Percentiles rank a stretch among this genome's conserved stretches.
Conservation (phyloP, 1,140 invertebrate genomes). For the Nasonia giraulti region DNA sequence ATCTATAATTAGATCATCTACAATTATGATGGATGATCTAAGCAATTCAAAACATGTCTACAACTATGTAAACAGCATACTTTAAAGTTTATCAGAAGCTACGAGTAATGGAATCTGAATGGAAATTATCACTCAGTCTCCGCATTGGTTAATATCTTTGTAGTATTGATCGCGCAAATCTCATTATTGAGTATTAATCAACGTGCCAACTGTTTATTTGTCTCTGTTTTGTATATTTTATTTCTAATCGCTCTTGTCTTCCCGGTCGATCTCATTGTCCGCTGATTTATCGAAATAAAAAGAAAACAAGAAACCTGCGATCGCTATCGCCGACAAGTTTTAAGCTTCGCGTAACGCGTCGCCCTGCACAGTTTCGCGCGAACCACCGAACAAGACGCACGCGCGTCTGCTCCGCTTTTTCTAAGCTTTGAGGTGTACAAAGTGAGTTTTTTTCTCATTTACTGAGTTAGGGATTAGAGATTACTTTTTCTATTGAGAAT, state of each 20-base stretch:
- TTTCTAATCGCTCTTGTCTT: slow-evolving; percentile 19
- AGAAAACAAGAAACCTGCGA: slow-evolving; percentile 24
- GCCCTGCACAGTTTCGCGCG: slow-evolving; percentile 47
- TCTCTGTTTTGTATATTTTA: slow-evolving; percentile 8
- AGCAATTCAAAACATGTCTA: no score
- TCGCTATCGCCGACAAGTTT: slow-evolving; percentile 42
- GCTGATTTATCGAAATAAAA: slow-evolving; percentile 1
- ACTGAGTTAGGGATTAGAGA: background rate
- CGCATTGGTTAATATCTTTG: background rate
- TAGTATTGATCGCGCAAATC: background rate
- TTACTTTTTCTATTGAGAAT: background rate
- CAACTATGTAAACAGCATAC: no score
- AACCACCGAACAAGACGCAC: slow-evolving; percentile 45
- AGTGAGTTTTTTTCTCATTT: slow-evolving; percentile 6
- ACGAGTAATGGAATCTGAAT: no score
- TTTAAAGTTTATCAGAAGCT: no score
- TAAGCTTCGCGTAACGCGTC: slow-evolving; percentile 45
- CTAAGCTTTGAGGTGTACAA: background rate
- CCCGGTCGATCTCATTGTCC: background rate
- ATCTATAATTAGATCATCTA: no score
- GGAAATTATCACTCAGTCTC: no score
- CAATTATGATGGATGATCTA: no score
- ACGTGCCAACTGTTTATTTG: background rate
- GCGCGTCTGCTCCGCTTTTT: slow-evolving; percentile 20
- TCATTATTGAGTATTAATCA: background rate